These are phyloP conservation scores for Ia io DNA, from an alignment of 2,113 vertebrate species.

Conservation along the genomic window DNA sequence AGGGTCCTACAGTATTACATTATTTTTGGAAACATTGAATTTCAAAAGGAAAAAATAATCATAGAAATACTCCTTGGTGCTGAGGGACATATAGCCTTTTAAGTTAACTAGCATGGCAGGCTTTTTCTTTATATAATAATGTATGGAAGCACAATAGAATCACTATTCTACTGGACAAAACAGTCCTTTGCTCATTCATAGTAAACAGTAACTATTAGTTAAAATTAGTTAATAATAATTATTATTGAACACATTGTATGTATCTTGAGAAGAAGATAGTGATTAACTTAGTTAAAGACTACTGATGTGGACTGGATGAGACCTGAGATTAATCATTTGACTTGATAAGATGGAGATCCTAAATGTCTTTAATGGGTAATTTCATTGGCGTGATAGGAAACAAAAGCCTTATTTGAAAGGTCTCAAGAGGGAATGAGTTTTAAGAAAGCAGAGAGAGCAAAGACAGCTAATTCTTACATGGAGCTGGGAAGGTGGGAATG, in stretches of 20 bases:
- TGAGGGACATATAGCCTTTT: not conserved
- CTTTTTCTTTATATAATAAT: conserved; percentile 9
- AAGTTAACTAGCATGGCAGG: not conserved
- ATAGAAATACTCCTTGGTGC: not conserved
- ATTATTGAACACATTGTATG: not conserved
- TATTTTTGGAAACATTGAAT: conserved; percentile 12
- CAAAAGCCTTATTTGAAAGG: not conserved
- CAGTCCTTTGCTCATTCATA: not conserved
- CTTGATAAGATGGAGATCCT: not conserved
- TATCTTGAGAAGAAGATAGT: not conserved
- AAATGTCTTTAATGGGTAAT: not conserved
- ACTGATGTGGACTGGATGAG: not conserved
- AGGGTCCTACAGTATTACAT: not conserved
- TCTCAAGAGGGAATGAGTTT: not conserved
- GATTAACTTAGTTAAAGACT: not conserved
- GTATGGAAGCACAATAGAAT: not conserved
- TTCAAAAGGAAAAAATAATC: not conserved
- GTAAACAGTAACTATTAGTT: not conserved
- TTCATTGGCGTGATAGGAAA: not conserved
- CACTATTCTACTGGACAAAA: not conserved
- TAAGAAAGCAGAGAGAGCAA: conserved; percentile 3
- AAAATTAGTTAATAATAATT: not conserved
- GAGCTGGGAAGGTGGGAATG: not conserved
- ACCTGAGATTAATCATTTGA: not conserved
- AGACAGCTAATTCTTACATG: not conserved